Conservation (phyloP, 1,140 invertebrate species). For the Hypothenemus hampei region DNA sequence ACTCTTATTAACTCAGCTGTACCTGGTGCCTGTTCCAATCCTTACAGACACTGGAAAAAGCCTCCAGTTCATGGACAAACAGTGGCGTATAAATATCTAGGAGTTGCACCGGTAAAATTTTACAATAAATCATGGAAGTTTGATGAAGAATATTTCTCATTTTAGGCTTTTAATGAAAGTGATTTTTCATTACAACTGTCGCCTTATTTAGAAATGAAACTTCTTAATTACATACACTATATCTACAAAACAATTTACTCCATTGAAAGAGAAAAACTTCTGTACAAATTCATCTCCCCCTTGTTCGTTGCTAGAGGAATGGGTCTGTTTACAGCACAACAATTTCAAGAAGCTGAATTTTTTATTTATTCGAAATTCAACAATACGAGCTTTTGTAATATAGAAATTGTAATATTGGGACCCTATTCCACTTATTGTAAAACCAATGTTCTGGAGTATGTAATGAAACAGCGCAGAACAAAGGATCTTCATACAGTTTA, state of each 20-base stretch:
- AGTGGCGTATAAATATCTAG: slow-evolving; percentile 53
- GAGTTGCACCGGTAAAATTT: slow-evolving; percentile 50
- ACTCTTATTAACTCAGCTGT: slow-evolving; percentile 51
- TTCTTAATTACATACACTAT: slow-evolving; percentile 48
- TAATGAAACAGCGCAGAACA: slow-evolving; percentile 1
- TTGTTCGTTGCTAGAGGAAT: slow-evolving; percentile 54
- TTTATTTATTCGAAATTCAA: slow-evolving; percentile 36
- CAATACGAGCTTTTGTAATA: slow-evolving; percentile 1
- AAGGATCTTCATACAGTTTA: background rate
- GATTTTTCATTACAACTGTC: slow-evolving; percentile 46
- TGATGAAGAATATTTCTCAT: slow-evolving; percentile 2
- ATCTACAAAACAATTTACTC: slow-evolving; percentile 48
- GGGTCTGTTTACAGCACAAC: slow-evolving; percentile 51
- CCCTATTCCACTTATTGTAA: slow-evolving; percentile 4
- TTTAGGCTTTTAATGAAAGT: slow-evolving; percentile 50
- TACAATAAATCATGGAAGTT: background rate
- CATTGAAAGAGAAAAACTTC: slow-evolving; percentile 35
- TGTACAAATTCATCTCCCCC: slow-evolving; percentile 39
- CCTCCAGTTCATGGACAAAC: slow-evolving; percentile 52
- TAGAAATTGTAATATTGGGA: slow-evolving; percentile 11
- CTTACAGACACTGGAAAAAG: slow-evolving; percentile 47
- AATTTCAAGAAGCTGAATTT: slow-evolving; percentile 46
- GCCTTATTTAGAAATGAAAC: slow-evolving; percentile 46
- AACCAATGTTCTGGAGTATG: slow-evolving; percentile 2
- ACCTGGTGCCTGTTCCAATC: slow-evolving; percentile 53